Evolutionary conservation across 2,797 vertebrate genomes (phyloP).

Genomic region (Bradypus variegatus): DNA sequence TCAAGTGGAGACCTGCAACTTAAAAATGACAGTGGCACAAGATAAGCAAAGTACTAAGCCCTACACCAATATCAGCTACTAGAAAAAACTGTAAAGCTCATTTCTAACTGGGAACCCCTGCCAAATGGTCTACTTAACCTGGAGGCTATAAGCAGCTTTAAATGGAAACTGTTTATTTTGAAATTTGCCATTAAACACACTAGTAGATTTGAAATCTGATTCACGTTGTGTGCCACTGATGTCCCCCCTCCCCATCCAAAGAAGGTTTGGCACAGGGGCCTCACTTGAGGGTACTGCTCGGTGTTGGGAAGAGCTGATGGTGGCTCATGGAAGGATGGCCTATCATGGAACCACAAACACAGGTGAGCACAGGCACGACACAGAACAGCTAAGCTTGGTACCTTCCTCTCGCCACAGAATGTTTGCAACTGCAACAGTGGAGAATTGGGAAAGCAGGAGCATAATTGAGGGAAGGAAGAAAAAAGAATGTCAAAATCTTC

Average conservation of each 20-base stretch:
- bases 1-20: background rate
- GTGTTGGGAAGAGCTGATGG: conserved; percentile 43
- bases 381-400: conserved; percentile 72
- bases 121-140: background rate
- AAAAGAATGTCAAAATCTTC: conserved; percentile 65
- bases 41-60: background rate
- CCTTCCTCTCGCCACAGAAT: conserved; percentile 90
- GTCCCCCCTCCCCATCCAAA: background rate
- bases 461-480: conserved; percentile 62
- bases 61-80: background rate
- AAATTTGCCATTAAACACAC: background rate
- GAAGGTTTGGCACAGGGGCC: fast-evolving
- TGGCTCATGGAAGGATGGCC: conserved; percentile 63
- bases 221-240: background rate
- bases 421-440: conserved; percentile 82
- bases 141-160: background rate
- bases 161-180: background rate
- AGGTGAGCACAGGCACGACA: conserved; percentile 63
- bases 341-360: conserved; percentile 67
- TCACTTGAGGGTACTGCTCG: background rate
- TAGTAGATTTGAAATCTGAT: background rate
- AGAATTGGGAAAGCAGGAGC: conserved; percentile 68
- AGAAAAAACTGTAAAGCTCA: background rate
- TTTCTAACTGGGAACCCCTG: background rate
- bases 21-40: background rate